These are phyloP conservation scores for Antechinus stuartii DNA, from an alignment of 2,113 vertebrate genomes.

Conservation along the genomic window DNA sequence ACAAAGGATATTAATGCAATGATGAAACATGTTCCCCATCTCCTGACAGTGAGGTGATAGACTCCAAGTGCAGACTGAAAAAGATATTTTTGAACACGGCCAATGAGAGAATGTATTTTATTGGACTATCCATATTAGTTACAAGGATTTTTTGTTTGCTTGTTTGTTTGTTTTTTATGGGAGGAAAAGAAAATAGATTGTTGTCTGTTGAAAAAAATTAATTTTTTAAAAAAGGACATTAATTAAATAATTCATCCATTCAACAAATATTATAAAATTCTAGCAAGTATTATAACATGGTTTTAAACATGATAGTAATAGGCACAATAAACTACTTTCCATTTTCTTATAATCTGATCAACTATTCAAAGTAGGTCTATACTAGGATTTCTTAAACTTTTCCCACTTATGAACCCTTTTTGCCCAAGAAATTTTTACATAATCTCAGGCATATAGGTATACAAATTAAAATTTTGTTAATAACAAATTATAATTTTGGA, in stretches of 20 bases:
- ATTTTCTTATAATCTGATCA: slow-evolving; percentile 15
- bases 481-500: too few species aligned
- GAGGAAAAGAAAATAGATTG: neutral
- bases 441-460: too few species aligned
- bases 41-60: neutral
- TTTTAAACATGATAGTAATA: slow-evolving; percentile 29
- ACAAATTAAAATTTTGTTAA: too few species aligned
- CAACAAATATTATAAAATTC: neutral
- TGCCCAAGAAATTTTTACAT: too few species aligned
- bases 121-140: neutral
- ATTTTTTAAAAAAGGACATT: neutral
- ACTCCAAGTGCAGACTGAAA: neutral
- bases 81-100: neutral
- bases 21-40: neutral
- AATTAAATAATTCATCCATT: neutral
- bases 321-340: neutral
- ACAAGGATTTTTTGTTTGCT: neutral
- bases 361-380: neutral
- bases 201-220: neutral
- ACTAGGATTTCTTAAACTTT: too few species aligned
- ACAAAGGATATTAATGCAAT: slow-evolving; percentile 47
- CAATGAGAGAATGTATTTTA: neutral
- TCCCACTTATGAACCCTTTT: too few species aligned
- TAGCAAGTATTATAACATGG: slow-evolving; percentile 28
- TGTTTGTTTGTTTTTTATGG: too few species aligned